phyloP scores from a whole-genome alignment of 2,797 vertebrate species.

The Sphaeramia orbicularis region DNA sequence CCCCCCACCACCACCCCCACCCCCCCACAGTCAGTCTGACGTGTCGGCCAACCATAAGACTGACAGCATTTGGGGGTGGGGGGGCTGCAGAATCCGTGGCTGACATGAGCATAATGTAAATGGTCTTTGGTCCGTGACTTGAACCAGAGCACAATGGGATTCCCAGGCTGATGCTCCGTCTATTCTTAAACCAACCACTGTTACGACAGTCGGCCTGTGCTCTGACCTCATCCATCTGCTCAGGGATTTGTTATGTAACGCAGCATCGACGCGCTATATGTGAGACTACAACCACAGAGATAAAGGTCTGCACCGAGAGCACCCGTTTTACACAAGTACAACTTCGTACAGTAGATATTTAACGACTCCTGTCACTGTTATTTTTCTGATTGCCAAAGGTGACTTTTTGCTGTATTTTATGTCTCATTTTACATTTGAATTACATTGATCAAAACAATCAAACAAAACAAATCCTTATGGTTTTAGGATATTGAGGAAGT shows the following conservation, averaged over 20 bases:
- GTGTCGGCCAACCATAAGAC: conserved; percentile 45
- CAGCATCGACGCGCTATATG: conserved; percentile 51
- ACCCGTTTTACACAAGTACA: not conserved
- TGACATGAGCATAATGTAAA: conserved; percentile 74
- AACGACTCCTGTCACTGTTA: no score
- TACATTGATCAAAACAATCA: not conserved
- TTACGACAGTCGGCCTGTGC: conserved; percentile 68
- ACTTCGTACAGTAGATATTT: conserved; percentile 5
- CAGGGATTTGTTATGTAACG: conserved; percentile 69
- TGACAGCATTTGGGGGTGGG: not conserved
- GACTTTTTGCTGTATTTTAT: conserved; percentile 4
- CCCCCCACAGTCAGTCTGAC: not conserved
- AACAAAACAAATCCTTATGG: not conserved
- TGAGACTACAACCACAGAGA: conserved; percentile 44
- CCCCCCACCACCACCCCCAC: not conserved
- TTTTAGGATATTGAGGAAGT: not conserved
- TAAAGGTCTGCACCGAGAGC: conserved; percentile 29
- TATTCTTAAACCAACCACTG: conserved; percentile 49
- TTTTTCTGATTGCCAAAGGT: not conserved
- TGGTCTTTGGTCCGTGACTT: conserved; percentile 60
- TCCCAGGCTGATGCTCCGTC: conserved; percentile 54
- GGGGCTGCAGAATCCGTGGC: conserved; percentile 74
- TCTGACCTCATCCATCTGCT: conserved; percentile 73
- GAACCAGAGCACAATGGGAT: conserved; percentile 61
- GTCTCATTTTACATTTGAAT: not conserved